Conservation (phyloP, 2,888 invertebrate species). For the Acrobasis consociella region DNA sequence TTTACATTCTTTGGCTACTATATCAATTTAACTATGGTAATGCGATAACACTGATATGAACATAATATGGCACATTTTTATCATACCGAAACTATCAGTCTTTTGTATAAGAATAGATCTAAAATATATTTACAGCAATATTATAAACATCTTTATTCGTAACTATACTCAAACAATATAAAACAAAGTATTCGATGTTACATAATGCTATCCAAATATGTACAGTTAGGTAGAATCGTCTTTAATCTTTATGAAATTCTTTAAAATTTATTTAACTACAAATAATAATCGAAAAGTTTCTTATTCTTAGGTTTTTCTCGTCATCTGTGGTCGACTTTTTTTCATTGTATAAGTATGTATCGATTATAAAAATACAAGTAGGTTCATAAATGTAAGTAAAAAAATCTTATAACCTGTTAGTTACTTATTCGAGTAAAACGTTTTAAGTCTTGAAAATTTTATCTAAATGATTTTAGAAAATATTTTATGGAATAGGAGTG, state of each 20-base stretch:
- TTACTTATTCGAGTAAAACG: no score
- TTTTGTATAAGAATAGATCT: conserved; percentile 54
- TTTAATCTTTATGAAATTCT: neutral
- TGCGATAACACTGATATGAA: conserved; percentile 39
- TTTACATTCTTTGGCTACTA: conserved; percentile 4
- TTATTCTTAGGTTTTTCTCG: no score
- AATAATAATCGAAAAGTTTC: no score
- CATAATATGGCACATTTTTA: conserved; percentile 73
- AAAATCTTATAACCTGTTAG: no score
- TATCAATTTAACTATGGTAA: conserved; percentile 31
- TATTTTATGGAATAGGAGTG: no score
- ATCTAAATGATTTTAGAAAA: no score
- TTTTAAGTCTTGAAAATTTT: no score
- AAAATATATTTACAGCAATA: conserved; percentile 44
- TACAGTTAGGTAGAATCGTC: neutral
- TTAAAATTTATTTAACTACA: neutral
- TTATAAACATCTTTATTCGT: conserved; percentile 32
- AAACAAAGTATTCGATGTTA: conserved; percentile 38
- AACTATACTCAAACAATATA: conserved; percentile 34
- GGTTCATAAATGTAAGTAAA: no score
- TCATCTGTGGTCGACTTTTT: no score
- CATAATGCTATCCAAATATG: conserved; percentile 32
- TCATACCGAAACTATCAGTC: conserved; percentile 76
- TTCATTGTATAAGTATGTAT: no score
- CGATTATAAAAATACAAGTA: no score